These are phyloP conservation scores for Miniopterus natalensis DNA, from an alignment of 2,113 vertebrate species.

Conservation along the genomic window DNA sequence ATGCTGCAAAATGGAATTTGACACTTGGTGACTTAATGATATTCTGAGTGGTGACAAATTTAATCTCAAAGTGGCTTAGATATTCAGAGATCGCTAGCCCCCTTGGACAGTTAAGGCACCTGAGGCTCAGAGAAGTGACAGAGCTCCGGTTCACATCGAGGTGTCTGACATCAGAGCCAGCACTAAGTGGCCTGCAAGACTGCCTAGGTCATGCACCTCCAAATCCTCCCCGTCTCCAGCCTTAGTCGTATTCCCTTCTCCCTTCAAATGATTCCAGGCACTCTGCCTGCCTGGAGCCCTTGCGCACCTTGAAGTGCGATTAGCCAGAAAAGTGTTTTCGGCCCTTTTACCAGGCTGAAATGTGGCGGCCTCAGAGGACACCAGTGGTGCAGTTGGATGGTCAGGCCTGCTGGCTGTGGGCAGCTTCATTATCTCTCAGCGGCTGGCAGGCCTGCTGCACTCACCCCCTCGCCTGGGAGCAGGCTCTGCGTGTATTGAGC, in stretches of 20 bases:
- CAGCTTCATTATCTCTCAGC: neutral
- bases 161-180: neutral
- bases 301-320: neutral
- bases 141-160: neutral
- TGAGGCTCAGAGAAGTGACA: slow-evolving; percentile 39
- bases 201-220: neutral
- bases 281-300: neutral
- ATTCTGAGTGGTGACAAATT: slow-evolving; percentile 42
- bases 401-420: neutral
- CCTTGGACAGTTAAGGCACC: neutral
- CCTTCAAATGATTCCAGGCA: neutral
- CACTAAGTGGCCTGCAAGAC: neutral
- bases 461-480: neutral
- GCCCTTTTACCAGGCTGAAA: neutral
- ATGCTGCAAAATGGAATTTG: neutral
- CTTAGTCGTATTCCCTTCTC: neutral
- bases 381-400: neutral
- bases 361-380: neutral
- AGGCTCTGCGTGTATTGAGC: neutral
- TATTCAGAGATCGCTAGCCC: neutral
- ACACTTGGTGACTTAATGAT: neutral
- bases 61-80: neutral
- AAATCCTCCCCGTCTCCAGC: neutral
- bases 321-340: neutral
- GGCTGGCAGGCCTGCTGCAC: neutral